Base-by-base conservation (phyloP, 2,113 vertebrate genomes). In the Poeciliopsis retropinna region DNA sequence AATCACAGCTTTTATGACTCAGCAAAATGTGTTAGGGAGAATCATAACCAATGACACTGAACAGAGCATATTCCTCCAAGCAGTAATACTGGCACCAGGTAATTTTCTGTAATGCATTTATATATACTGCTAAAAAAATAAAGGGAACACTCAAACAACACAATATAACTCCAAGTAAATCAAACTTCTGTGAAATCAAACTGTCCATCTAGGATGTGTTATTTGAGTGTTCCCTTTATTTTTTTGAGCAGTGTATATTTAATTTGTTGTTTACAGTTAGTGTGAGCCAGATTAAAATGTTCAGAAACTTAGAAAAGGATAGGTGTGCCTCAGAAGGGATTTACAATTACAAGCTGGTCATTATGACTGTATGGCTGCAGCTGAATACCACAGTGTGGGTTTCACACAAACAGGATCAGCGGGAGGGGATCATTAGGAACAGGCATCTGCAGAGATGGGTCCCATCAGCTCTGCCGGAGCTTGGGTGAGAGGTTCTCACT, bases 291-390 rank as follows among this genome's bases (percentile, higher is more conserved):
- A 73, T 47, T 54, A 82, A 88, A 85, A 78, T 47, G 70, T 81
- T 89, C 66, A 67, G 32, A 72, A 80, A 75, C 51, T 57, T 31
- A 22, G 10, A 25, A 75, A 65, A 67, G 73, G 81, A 83, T 72
- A 30, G 67, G 77, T 68, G 57, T 75, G 63, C 80, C 64, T 70
- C 34, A 60, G 31, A 72, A 27, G 41, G 79, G 67, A 57, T 85
- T 73, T 71, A 78, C 72, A 76, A 89, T 92, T 90, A 85, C 71
- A 85, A 80, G 65, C 60, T 60, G 67, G 78, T 89, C 78, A 87
- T 92, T 89, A 86, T 83, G 89, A 79, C 82, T 82, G 82, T 79
- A 86, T 73, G 79, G 73, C 72, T 75, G 89, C 76, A 76, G 80
- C 65, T 84, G 79, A 89, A 85, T 68, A 60, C 76, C 65, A 71